phyloP scores from a whole-genome alignment of 2,888 invertebrate genomes.

The Zhengitettix transpicula region DNA sequence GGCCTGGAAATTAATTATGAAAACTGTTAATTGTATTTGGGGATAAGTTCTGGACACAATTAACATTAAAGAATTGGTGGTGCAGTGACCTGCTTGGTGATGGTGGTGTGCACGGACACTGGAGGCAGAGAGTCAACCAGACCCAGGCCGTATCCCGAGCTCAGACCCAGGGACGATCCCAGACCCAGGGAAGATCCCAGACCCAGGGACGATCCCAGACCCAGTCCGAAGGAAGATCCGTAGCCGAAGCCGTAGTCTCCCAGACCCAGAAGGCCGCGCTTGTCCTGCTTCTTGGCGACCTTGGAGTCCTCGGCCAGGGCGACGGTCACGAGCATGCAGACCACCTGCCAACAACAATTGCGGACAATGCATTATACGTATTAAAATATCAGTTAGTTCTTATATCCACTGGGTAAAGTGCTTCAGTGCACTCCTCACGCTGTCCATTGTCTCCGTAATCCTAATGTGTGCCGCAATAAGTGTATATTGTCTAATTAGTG shows the following conservation, averaged over 20 bases:
- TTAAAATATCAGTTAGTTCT: no score
- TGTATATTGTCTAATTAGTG: no score
- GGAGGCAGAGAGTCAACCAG: neutral
- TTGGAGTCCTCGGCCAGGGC: conserved; percentile 29
- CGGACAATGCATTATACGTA: no score
- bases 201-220: neutral
- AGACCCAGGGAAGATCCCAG: neutral
- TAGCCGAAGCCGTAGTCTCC: conserved; percentile 1
- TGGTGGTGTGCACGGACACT: conserved; percentile 6
- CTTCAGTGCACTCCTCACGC: no score
- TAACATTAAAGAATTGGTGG: no score
- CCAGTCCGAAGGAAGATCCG: neutral
- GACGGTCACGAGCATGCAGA: conserved; percentile 20
- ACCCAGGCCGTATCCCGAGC: neutral
- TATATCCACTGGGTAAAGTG: no score
- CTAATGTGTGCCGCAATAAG: no score
- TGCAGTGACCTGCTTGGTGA: conserved; percentile 4
- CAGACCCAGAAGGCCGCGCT: conserved; percentile 41
- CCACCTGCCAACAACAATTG: conserved; percentile 23
- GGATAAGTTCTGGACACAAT: no score
- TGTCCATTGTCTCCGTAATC: no score
- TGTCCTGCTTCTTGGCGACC: conserved; percentile 51
- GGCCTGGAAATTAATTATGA: no score
- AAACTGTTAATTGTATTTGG: no score
- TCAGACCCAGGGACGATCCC: neutral